These are phyloP conservation scores for Cassiopea xamachana DNA, from an alignment of 30 jellyfish, hydroid and myxozoan genomes.

Conservation along the genomic window DNA sequence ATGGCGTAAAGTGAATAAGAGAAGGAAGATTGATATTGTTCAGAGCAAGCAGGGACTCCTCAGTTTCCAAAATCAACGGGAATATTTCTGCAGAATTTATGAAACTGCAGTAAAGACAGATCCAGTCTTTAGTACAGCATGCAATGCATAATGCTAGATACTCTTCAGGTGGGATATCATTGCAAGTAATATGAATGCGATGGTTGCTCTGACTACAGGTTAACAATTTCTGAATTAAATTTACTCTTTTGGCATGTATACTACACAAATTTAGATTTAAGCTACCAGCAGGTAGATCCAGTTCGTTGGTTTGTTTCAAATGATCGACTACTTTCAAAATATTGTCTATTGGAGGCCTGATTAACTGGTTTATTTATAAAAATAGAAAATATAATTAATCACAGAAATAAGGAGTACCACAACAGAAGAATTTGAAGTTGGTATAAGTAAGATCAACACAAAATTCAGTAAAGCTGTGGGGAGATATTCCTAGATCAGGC, in stretches of 20 bases:
- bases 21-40: slow-evolving; percentile 51
- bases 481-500: not conserved
- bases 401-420: not conserved
- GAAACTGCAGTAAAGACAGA: slow-evolving; percentile 39
- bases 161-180: slow-evolving; percentile 50
- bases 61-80: slow-evolving; percentile 52
- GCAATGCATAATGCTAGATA: slow-evolving; percentile 34
- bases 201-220: slow-evolving; percentile 52
- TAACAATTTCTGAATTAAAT: slow-evolving; percentile 29
- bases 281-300: not conserved
- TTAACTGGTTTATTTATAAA: not conserved
- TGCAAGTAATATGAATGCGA: slow-evolving; percentile 44
- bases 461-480: not conserved
- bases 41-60: slow-evolving; percentile 52
- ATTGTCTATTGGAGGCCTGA: not conserved
- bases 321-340: not conserved
- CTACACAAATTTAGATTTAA: slow-evolving; percentile 17
- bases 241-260: slow-evolving; percentile 31
- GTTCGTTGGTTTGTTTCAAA: not conserved
- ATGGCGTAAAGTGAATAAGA: slow-evolving; percentile 36
- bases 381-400: not conserved
- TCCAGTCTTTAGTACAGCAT: slow-evolving; percentile 35
- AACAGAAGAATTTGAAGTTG: not conserved
- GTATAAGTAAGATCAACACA: not conserved
- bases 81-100: slow-evolving; percentile 37